Evolutionary conservation across 2,113 vertebrate species (phyloP).

Genomic region (Oceanodroma tethys): DNA sequence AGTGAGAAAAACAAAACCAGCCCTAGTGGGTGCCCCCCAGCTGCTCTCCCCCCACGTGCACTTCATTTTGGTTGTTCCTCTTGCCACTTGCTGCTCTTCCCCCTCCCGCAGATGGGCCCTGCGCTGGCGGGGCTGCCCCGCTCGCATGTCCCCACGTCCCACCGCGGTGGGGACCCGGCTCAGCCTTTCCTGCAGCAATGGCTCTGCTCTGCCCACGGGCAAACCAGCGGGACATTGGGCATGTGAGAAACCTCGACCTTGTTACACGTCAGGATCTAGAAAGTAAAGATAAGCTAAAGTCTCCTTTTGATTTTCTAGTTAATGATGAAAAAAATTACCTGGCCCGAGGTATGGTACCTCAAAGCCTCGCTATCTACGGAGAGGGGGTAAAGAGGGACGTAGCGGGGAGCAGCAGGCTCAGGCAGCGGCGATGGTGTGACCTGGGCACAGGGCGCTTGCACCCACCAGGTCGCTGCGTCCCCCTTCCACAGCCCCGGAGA

Average conservation of each 20-base stretch:
- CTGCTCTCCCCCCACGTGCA: neutral
- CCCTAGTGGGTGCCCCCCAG: neutral
- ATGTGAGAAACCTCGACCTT: fast-evolving
- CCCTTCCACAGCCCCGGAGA: neutral
- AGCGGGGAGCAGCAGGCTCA: fast-evolving
- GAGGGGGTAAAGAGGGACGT: no score
- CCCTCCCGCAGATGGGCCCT: neutral
- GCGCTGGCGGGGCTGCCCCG: neutral
- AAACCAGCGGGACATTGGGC: no score
- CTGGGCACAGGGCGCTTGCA: neutral
- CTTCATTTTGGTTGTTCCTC: neutral
- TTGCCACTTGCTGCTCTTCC: neutral
- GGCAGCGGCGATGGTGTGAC: fast-evolving
- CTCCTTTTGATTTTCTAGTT: neutral
- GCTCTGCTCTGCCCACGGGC: neutral
- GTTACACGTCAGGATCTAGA: neutral
- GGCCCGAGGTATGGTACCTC: neutral
- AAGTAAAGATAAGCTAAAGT: neutral
- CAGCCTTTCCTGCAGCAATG: neutral
- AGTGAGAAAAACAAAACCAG: neutral
- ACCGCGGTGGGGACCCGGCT: fast-evolving
- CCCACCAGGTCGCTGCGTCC: neutral
- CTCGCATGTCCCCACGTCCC: neutral
- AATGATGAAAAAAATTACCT: neutral
- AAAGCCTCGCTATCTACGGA: neutral